Percentiles rank a stretch among this genome's conserved stretches.
Evolutionary conservation across 2,113 vertebrate species (phyloP).

Genomic region (Morone saxatilis): DNA sequence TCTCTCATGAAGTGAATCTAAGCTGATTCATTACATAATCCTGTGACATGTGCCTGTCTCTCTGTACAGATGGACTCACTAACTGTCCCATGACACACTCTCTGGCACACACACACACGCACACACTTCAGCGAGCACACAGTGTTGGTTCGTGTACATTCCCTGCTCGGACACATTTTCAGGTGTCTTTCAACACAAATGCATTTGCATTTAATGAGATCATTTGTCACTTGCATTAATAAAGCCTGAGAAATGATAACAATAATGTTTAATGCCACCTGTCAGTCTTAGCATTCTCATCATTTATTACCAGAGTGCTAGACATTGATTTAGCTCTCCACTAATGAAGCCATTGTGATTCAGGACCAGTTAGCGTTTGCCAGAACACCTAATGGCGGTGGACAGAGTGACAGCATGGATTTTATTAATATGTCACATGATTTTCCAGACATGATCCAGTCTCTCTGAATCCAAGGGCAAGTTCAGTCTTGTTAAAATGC

Average conservation of each 20-base stretch:
- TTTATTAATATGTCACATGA: slow-evolving; percentile 75
- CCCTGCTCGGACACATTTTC: slow-evolving; percentile 32
- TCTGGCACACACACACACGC: slow-evolving; percentile 10
- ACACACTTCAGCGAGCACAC: background rate
- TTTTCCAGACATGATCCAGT: slow-evolving; percentile 77
- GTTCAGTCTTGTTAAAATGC: slow-evolving; percentile 44
- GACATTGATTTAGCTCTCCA: slow-evolving; percentile 62
- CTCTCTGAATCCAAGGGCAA: slow-evolving; percentile 35
- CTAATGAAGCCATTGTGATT: slow-evolving; percentile 80
- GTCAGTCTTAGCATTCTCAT: slow-evolving; percentile 76
- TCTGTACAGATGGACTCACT: slow-evolving; percentile 68
- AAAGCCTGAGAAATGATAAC: slow-evolving; percentile 51
- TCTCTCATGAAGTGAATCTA: slow-evolving; percentile 50
- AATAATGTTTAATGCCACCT: slow-evolving; percentile 73
- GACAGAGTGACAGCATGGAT: slow-evolving; percentile 56
- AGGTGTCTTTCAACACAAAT: slow-evolving; percentile 28
- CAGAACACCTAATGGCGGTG: slow-evolving; percentile 68
- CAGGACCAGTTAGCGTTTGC: slow-evolving; percentile 60
- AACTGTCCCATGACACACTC: slow-evolving; percentile 59
- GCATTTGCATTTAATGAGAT: slow-evolving; percentile 75
- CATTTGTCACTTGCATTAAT: slow-evolving; percentile 70
- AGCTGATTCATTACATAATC: slow-evolving; percentile 70
- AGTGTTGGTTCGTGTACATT: slow-evolving; percentile 7
- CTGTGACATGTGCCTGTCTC: slow-evolving; percentile 61
- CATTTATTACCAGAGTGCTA: slow-evolving; percentile 67